A percentile compares a stretch with the other conserved stretches of the same genome.
Evolutionary conservation across 2,113 vertebrate genomes (phyloP).

Genomic region (Struthio camelus): DNA sequence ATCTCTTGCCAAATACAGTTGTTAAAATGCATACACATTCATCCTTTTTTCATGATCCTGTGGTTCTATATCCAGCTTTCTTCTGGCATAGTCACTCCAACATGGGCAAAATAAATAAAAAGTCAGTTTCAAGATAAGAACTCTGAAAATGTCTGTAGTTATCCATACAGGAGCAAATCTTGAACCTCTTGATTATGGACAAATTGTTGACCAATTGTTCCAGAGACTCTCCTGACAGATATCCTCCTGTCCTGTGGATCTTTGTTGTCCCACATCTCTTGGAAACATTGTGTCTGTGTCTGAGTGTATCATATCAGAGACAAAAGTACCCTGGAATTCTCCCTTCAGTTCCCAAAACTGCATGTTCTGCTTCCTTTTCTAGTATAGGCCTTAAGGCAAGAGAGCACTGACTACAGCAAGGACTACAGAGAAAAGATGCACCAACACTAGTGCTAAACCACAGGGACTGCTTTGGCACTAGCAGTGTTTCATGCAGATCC

Average conservation of each 20-base stretch:
- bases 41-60: not conserved
- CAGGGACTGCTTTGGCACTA: not conserved
- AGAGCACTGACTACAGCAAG: not conserved
- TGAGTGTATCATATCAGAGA: not conserved
- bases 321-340: not conserved
- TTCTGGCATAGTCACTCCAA: not conserved
- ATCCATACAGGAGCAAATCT: not conserved
- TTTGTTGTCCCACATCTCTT: not conserved
- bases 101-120: not conserved
- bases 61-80: not conserved
- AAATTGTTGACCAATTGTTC: not conserved
- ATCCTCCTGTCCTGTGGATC: not conserved
- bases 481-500: not conserved
- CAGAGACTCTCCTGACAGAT: not conserved
- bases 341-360: not conserved
- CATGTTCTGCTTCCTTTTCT: not conserved
- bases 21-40: not conserved
- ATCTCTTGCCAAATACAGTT: not conserved
- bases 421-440: not conserved
- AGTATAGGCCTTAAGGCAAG: not conserved
- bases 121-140: not conserved
- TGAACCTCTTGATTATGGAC: not conserved
- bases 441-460: not conserved
- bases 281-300: not conserved
- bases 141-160: not conserved